Conservation (phyloP, 2,797 vertebrate species). For the Coregonus sp. region DNA sequence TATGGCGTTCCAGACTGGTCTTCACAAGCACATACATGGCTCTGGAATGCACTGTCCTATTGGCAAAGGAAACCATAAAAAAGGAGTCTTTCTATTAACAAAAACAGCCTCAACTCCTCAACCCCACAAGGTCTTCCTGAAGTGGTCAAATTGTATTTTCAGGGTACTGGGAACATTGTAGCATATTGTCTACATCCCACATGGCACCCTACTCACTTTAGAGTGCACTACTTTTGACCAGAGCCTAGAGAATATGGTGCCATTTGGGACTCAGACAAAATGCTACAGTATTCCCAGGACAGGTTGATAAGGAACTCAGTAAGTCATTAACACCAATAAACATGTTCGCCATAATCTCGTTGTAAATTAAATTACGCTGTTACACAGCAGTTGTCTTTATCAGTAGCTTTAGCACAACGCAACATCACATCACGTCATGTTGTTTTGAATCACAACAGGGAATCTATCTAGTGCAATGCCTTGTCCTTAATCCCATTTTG, state of each 20-base stretch:
- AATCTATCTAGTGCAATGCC: slow-evolving; percentile 26
- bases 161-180: too few relatives aligned
- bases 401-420: neutral
- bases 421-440: neutral
- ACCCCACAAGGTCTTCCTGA: too few relatives aligned
- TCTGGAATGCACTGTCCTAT: neutral
- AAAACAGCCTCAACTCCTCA: neutral
- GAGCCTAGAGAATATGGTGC: neutral
- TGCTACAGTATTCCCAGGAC: neutral
- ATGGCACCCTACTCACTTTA: neutral
- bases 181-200: neutral
- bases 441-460: slow-evolving; percentile 27
- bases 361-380: slow-evolving; percentile 50
- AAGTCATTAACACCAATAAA: neutral
- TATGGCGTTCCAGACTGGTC: neutral
- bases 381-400: slow-evolving; percentile 32
- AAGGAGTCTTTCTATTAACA: neutral
- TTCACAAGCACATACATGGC: neutral
- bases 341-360: slow-evolving; percentile 47
- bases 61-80: neutral
- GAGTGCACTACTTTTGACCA: neutral
- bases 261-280: neutral
- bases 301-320: neutral
- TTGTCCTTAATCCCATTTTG: slow-evolving; percentile 64
- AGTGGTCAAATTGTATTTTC: too few relatives aligned